phyloP scores from a whole-genome alignment of 2,113 vertebrate genomes.

The Clarias batrachus region DNA sequence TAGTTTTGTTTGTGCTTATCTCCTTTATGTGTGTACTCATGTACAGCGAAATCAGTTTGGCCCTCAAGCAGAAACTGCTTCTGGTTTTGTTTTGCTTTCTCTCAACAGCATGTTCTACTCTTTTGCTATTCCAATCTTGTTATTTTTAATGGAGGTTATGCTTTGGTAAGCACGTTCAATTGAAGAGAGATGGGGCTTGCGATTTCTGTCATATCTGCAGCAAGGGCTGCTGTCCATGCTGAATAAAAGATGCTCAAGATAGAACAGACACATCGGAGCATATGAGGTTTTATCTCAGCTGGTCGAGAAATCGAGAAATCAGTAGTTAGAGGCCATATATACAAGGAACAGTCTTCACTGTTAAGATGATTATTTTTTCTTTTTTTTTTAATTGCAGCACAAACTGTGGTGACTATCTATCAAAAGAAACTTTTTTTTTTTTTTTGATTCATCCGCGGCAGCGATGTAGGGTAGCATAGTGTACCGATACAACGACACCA shows the following conservation, averaged over 20 bases:
- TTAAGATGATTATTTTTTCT: not conserved
- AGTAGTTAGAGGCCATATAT: slow-evolving; percentile 56
- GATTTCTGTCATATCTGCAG: slow-evolving; percentile 64
- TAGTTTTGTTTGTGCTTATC: slow-evolving; percentile 34
- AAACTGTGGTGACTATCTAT: slow-evolving; percentile 58
- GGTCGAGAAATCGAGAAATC: slow-evolving; percentile 36
- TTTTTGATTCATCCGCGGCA: too few relatives aligned
- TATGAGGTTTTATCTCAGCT: slow-evolving; percentile 62
- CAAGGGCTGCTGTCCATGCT: slow-evolving; percentile 59
- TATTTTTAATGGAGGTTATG: slow-evolving; percentile 62
- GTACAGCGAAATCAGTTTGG: slow-evolving; percentile 37
- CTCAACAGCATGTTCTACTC: slow-evolving; percentile 41
- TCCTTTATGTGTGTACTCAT: slow-evolving; percentile 19
- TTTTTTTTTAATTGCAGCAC: not conserved
- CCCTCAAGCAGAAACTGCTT: slow-evolving; percentile 42
- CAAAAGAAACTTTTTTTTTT: slow-evolving; percentile 66
- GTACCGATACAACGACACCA: too few relatives aligned
- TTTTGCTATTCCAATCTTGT: slow-evolving; percentile 61
- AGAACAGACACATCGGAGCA: slow-evolving; percentile 47
- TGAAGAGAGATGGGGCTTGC: slow-evolving; percentile 59
- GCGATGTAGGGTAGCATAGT: too few relatives aligned
- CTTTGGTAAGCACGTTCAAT: slow-evolving; percentile 51
- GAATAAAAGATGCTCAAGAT: slow-evolving; percentile 61
- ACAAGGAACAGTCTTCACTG: slow-evolving; percentile 34
- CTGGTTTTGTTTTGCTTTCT: slow-evolving; percentile 3